A percentile compares a stretch with the other conserved stretches of the same genome.
These are phyloP conservation scores for Okapia johnstoni DNA, from an alignment of 2,113 vertebrate species.

Conservation along the genomic window DNA sequence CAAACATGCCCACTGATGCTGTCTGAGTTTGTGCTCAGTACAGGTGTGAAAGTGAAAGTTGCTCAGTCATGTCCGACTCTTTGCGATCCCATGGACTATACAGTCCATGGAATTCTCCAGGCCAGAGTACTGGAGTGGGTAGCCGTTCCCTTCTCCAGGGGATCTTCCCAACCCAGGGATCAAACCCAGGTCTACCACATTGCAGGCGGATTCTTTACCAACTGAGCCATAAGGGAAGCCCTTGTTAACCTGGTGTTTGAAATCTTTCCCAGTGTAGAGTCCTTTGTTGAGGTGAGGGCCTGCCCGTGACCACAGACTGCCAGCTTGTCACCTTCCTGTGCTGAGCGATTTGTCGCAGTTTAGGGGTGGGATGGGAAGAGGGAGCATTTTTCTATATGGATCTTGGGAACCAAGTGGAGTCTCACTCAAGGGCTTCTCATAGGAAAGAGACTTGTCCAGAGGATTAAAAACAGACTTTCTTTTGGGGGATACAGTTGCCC, in stretches of 20 bases:
- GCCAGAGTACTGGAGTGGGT: not conserved
- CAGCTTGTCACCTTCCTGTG: not conserved
- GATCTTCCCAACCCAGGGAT: not conserved
- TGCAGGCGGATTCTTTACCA: not conserved
- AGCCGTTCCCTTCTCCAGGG: not conserved
- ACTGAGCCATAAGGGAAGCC: not conserved
- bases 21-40: not conserved
- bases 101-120: not conserved
- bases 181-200: not conserved
- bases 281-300: no score
- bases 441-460: not conserved
- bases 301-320: fast-evolving
- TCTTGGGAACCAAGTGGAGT: not conserved
- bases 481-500: no score
- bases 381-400: not conserved
- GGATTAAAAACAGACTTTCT: not conserved
- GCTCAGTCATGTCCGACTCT: not conserved
- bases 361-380: not conserved
- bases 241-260: not conserved
- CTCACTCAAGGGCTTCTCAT: not conserved
- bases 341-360: not conserved
- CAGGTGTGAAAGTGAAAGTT: not conserved
- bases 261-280: not conserved
- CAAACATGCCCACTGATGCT: not conserved
- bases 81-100: not conserved